Evolutionary conservation across 1,140 invertebrate genomes (phyloP), one percentile per base, ranked within the genome.

Genomic region (Homarus americanus): DNA sequence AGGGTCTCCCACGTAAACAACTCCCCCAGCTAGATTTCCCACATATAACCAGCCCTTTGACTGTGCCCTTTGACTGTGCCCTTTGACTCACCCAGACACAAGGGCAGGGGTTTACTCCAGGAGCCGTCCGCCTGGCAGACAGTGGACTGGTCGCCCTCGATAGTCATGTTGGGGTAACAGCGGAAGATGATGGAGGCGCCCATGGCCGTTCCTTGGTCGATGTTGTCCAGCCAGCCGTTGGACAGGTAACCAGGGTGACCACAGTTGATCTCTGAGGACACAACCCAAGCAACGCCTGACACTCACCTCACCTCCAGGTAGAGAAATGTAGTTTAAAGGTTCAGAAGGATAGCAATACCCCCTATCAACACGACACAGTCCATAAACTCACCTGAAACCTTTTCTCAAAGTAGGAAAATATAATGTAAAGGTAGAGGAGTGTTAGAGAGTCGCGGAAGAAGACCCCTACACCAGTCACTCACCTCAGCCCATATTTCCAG

Each of bases 161-260:
- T 96, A 92, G 96, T 96, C 97, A 99, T 99, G 90, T 97, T 97
- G 86, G 98, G 97, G 93, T 97, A 97, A 94, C 99, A 99, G 32
- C 98, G 96, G 94, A 98, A 99, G 93, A 98, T 98, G 86, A 99
- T 96, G 63, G 97, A 98, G 0, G 98, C 87, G 53, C 91, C 92
- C 20, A 91, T 83, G 41, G 87, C 78, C 32, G 92, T 93, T 17
- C 91, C 91, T 66, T 92, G 88, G 12, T 89, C 87, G 79, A 91
- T 75, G 82, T 93, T 93, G 97, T 99, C 98, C 86, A 99, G 95
- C 97, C 98, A 99, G 10, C 98, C 98, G 94, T 99, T 99, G 95
- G 97, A 97, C 0, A 99, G 95, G 34, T 96, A 95, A 5, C 98
- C 98, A 9, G 92, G 92, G 66, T 91, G 66, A 10, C 92, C 92